A percentile compares a stretch with the other conserved stretches of the same genome.
These are phyloP conservation scores for Turdus rufiventris DNA, from an alignment of 2,113 vertebrate genomes.

Conservation along the genomic window DNA sequence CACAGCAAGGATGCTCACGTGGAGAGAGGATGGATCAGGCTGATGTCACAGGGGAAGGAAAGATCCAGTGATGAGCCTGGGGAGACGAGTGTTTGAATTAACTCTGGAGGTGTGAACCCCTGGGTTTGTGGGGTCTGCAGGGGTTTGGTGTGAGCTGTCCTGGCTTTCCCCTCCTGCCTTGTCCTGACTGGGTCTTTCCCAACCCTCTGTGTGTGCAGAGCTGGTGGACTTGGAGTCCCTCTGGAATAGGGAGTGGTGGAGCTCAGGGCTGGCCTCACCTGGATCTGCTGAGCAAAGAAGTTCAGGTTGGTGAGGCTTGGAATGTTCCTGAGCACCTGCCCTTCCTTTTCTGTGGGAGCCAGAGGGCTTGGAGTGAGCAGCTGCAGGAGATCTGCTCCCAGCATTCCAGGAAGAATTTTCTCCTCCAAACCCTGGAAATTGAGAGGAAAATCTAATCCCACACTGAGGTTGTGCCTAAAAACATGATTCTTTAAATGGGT, in stretches of 20 bases:
- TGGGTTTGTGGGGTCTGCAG: neutral
- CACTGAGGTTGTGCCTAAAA: neutral
- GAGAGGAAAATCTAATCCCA: neutral
- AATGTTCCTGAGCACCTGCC: neutral
- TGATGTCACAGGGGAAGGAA: neutral
- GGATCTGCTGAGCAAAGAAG: neutral
- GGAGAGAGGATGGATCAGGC: neutral
- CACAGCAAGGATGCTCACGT: neutral
- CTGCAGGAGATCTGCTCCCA: neutral
- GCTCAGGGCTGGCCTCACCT: neutral
- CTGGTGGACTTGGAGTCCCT: neutral
- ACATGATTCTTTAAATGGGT: fast-evolving
- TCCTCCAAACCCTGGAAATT: neutral
- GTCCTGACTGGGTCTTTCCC: no score
- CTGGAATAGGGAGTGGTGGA: neutral
- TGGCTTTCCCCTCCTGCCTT: no score
- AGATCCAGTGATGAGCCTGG: neutral
- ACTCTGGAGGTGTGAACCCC: neutral
- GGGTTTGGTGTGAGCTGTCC: no score
- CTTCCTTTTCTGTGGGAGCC: neutral
- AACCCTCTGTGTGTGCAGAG: no score
- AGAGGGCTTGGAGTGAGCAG: neutral
- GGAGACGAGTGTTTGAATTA: neutral
- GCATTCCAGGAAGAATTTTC: neutral
- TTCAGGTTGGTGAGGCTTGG: neutral